Evolutionary conservation across 2,113 vertebrate genomes (phyloP), one percentile per base, ranked within the genome.

Genomic region (Crotophaga sulcirostris): DNA sequence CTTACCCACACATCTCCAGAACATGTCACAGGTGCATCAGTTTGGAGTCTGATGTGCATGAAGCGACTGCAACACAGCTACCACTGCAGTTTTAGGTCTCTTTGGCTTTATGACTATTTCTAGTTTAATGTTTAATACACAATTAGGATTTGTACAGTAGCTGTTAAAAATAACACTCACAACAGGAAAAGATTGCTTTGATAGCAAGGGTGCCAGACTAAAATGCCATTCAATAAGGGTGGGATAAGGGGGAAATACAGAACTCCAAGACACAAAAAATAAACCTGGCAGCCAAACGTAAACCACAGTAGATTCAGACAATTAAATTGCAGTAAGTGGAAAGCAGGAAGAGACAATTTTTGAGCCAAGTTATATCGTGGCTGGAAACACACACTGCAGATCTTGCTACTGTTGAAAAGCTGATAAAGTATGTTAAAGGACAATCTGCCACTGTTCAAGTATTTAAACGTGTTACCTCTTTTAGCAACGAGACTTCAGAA

Each of bases 341-440:
- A 90, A 75, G 78, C 47, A 81, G 70, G 68, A 96, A 94, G 78
- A 72, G 36, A 21, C 15, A 13, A 74, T 62, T 85, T 62, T 7
- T 40, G 31, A 92, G 59, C 73, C 82, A 36, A 84, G n/a, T 56
- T 49, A 31, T 1, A 21, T 10, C 40, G 47, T 13, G 4, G 51
- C 82, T 69, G 44, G 91, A 94, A 86, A 90, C 12, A 79, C 1
- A 7, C 29, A 58, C 31, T 83, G 74, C 70, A 82, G 89, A 90
- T 75, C 63, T 29, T 64, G 34, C 52, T 49, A 88, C 79, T 86
- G 93, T 49, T 80, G 60, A 91, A 90, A 90, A 87, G 47, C 42
- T 81, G 85, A 91, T 70, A 73, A 80, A 89, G 51, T 15, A 90
- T n/a, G 33, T 82, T 84, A 94, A 82, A 92, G 70, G 79, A 58